These are phyloP conservation scores for Gonocerus acuteangulatus DNA, from an alignment of 2,888 invertebrate genomes.

Conservation along the genomic window DNA sequence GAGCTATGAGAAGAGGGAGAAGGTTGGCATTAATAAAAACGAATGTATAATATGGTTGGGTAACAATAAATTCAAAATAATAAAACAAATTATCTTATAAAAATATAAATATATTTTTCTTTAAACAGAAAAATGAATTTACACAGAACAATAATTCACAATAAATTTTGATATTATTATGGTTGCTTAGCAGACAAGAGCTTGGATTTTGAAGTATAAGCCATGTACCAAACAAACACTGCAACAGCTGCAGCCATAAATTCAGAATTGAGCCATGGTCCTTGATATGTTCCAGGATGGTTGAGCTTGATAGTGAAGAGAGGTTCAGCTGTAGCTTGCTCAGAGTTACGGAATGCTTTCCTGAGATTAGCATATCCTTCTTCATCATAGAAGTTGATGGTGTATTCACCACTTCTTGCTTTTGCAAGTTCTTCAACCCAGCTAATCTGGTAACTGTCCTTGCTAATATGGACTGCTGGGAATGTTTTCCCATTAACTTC, in stretches of 20 bases:
- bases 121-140: background rate
- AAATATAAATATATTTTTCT: slow-evolving; percentile 1
- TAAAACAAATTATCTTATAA: background rate
- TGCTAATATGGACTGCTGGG: slow-evolving; percentile 67
- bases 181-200: slow-evolving; percentile 46
- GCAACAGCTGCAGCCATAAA: slow-evolving; percentile 74
- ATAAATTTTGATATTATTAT: background rate
- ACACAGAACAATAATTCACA: background rate
- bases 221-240: slow-evolving; percentile 69
- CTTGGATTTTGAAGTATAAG: slow-evolving; percentile 74
- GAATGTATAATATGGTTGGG: too few species aligned
- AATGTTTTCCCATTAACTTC: slow-evolving; percentile 79
- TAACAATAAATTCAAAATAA: too few species aligned
- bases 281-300: slow-evolving; percentile 76
- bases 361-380: slow-evolving; percentile 81
- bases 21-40: too few species aligned
- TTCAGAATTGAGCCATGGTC: slow-evolving; percentile 89
- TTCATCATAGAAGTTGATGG: slow-evolving; percentile 79
- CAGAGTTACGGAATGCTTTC: slow-evolving; percentile 65
- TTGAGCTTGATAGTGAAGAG: slow-evolving; percentile 63
- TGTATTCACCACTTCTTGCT: slow-evolving; percentile 71
- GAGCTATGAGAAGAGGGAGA: too few species aligned
- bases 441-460: slow-evolving; percentile 80
- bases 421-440: slow-evolving; percentile 85
- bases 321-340: slow-evolving; percentile 57